Base-by-base conservation (phyloP, 2,113 vertebrate species). In the Perca schrenkii region DNA sequence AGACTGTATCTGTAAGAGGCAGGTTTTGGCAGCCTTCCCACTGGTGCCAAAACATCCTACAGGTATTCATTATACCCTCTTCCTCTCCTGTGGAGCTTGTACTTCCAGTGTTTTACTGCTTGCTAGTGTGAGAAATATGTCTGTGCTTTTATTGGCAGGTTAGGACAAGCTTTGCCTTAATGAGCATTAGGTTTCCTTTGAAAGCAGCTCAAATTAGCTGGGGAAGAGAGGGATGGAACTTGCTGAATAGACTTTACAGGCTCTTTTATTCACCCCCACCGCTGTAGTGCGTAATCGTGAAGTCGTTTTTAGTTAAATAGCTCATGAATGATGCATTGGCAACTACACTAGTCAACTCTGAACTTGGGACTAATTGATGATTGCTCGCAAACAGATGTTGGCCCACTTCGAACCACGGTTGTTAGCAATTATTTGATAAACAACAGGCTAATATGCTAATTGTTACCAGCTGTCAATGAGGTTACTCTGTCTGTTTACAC, bases 381-480 rank as follows among this genome's bases (percentile, higher is more conserved):
- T 90, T 92, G 90, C 89, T 81, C 61, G 56, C 86, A 88, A 93
- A 89, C 94, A 95, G 93, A 95, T 94, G 92, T 95, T 87, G 85
- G 91, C 89, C 89, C 87, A 66, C 71, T 82, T 83, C 43, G 72
- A 93, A 89, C 78, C 86, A 80, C 56, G 77, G 91, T 94, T 86
- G 88, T 92, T 92, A 91, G 91, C 88, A 93, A 93, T 95, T 94
- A 94, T 95, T 94, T 93, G 94, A 95, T 95, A 93, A 95, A 93
- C 93, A 95, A 90, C 89, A 73, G 86, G 86, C 89, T 95, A 95
- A 96, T 96, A 91, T 81, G 91, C 86, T 95, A 94, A 95, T 95
- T 95, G 89, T 84, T 93, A 65, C 78, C 94, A 95, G 80, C 92
- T 89, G 86, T 77, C 78, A 73, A 40, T 90, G 90, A 92, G 87